Conservation (phyloP, 2,888 invertebrate species). For the Odontocerum albicorne region DNA sequence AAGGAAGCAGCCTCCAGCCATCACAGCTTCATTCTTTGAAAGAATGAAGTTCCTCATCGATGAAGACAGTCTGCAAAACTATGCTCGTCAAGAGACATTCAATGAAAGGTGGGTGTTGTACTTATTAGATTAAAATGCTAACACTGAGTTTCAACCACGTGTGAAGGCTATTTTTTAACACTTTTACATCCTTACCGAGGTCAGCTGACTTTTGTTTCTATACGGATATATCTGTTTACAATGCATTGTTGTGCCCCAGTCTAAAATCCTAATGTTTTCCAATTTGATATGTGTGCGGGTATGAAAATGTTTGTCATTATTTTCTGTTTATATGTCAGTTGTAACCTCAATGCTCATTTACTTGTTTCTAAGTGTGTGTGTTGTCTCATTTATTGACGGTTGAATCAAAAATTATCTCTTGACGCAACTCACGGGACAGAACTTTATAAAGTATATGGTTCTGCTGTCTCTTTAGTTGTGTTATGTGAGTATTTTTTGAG, state of each 20-base stretch:
- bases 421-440: too few species aligned
- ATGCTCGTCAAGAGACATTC: constrained; percentile 93
- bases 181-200: constrained; percentile 10
- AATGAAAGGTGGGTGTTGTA: constrained; percentile 86
- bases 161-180: constrained; percentile 25
- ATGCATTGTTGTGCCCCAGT: constrained; percentile 85
- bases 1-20: constrained; percentile 93
- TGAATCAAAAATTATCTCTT: constrained; percentile 10
- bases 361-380: constrained; percentile 32
- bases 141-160: constrained; percentile 26
- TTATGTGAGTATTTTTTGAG: constrained; percentile 15
- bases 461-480: not conserved
- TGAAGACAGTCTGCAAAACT: constrained; percentile 96
- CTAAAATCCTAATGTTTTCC: constrained; percentile 51
- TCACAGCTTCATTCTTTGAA: constrained; percentile 97
- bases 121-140: not conserved
- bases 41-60: constrained; percentile 98
- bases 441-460: not conserved
- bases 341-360: constrained; percentile 26
- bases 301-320: constrained; percentile 35
- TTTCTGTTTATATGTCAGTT: constrained; percentile 34
- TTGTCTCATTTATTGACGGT: constrained; percentile 22
- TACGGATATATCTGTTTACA: constrained; percentile 40
- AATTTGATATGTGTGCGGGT: constrained; percentile 36
- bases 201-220: constrained; percentile 27